Evolutionary conservation across 2,797 vertebrate species (phyloP), one percentile per base, ranked within the genome.

Genomic region (Bradypodion pumilum): DNA sequence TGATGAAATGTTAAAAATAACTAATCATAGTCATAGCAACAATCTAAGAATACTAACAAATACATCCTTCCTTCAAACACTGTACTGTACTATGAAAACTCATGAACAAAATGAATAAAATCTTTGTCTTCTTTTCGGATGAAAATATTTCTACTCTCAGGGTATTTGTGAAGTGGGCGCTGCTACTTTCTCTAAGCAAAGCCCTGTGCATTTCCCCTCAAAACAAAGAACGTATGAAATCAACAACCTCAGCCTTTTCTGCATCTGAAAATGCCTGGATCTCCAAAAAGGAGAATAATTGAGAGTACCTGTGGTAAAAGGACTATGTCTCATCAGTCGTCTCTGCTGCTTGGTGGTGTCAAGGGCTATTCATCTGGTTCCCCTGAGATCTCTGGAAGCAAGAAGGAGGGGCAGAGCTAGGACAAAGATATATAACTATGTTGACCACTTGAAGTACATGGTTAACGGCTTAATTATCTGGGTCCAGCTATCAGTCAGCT

Each of bases 381-480:
- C 94, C 95, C 89, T 84, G 95, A 93, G 96, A 95, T 90, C 80
- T 83, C 86, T 79, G 92, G 91, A 92, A 95, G 92, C 91, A 92
- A 91, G 94, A 91, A 94, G 94, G 94, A 94, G 94, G 92, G 93
- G 86, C 75, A 86, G 87, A 1, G 84, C 23, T 86, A 89, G 95
- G 91, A 95, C 94, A 94, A 91, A 95, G 94, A 96, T 94, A 92
- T 89, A 93, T 92, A 94, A 94, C 92, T 88, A 63, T 82, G 92
- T 89, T 96, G 95, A 94, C 96, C 96, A 95, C 93, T 70, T 91
- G 93, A 93, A 92, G 94, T 94, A 95, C 94, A 93, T 78, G 94
- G 93, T 94, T 95, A 96, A 97, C 95, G 95, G 92, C 95, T 96
- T 95, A 96, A 97, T 97, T 96, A 96, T 91, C 94, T 74, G 87